Evolutionary conservation across 1,140 invertebrate genomes (phyloP).

Genomic region (Pomacea maculata): DNA sequence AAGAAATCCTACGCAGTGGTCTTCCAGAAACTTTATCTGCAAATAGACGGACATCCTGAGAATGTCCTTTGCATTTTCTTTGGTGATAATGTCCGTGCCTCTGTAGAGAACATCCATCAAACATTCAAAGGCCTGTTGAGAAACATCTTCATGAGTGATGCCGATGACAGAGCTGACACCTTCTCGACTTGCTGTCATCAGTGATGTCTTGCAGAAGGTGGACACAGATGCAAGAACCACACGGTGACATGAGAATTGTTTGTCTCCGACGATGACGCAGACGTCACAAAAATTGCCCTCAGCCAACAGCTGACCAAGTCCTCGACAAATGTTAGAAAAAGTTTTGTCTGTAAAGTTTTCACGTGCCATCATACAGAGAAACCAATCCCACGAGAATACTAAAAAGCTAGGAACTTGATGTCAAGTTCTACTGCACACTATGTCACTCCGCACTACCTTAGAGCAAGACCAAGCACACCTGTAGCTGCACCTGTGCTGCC

Average conservation of each 20-base stretch:
- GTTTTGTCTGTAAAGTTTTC: slow-evolving; percentile 3
- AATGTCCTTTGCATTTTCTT: background rate
- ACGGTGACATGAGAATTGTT: slow-evolving; percentile 1
- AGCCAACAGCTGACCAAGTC: background rate
- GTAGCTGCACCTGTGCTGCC: too few relatives aligned
- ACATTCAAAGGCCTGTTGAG: slow-evolving; percentile 5
- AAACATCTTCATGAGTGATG: slow-evolving; percentile 12
- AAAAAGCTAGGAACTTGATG: too few relatives aligned
- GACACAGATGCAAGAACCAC: slow-evolving; percentile 9
- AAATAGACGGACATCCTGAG: slow-evolving; percentile 14
- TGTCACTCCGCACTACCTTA: too few relatives aligned
- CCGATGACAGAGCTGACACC: background rate
- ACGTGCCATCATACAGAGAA: too few relatives aligned
- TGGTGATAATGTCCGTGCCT: slow-evolving; percentile 2
- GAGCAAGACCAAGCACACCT: too few relatives aligned
- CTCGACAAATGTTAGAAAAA: background rate
- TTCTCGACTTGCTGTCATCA: background rate
- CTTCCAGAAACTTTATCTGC: slow-evolving; percentile 18
- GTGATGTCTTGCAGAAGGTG: background rate
- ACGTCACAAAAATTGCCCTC: slow-evolving; percentile 1
- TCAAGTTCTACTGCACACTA: too few relatives aligned
- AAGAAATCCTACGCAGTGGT: background rate
- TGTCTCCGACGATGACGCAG: background rate
- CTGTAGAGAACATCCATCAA: slow-evolving; percentile 16
- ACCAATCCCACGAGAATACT: too few relatives aligned